phyloP scores from a whole-genome alignment of 2,888 invertebrate genomes.

The Neocrepidodera transversa region DNA sequence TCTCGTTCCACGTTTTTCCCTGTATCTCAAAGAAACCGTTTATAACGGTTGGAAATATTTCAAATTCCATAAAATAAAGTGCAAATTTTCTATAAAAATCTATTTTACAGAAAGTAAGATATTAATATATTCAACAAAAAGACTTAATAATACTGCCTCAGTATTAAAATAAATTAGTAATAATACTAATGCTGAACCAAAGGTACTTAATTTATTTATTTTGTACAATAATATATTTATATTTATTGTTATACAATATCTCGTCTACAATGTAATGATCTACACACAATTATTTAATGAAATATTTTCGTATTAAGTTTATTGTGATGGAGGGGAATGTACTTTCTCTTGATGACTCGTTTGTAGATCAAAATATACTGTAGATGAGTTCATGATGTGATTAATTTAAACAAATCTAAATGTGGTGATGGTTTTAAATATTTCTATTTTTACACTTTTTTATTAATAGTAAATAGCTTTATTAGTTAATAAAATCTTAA shows the following conservation, averaged over 20 bases:
- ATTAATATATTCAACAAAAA: no score
- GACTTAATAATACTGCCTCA: conserved; percentile 24
- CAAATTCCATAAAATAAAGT: no score
- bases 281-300: no score
- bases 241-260: conserved; percentile 5
- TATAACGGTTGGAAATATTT: no score
- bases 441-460: neutral
- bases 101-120: no score
- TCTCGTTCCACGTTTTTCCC: no score
- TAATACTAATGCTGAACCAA: conserved; percentile 36
- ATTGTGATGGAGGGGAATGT: no score
- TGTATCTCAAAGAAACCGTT: no score
- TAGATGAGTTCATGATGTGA: neutral
- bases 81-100: no score
- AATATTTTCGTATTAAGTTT: no score
- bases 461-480: neutral
- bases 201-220: conserved; percentile 30
- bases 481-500: neutral
- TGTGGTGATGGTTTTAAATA: conserved; percentile 2
- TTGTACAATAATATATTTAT: conserved; percentile 1
- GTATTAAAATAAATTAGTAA: conserved; percentile 25
- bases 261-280: no score
- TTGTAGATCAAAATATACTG: neutral
- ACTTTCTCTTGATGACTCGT: neutral
- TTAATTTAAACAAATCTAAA: neutral